Percentiles rank a stretch among this genome's conserved stretches.
Evolutionary conservation across 2,888 invertebrate genomes (phyloP).

Genomic region (Geophilus truncorum): DNA sequence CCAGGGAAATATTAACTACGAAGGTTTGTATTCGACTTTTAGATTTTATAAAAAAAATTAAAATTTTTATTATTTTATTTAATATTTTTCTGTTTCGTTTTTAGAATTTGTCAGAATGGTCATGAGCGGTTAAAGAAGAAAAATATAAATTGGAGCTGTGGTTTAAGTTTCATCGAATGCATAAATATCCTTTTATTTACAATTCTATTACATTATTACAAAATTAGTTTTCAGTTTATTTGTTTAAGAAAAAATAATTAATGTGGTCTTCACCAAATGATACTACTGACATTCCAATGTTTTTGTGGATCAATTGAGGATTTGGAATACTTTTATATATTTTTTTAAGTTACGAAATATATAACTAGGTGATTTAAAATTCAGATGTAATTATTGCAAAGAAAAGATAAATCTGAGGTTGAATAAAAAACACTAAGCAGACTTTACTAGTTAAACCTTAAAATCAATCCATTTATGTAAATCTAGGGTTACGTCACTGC

Average conservation of each 20-base stretch:
- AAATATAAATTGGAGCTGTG: neutral
- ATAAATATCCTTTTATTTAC: slow-evolving; percentile 10
- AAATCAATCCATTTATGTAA: too few relatives aligned
- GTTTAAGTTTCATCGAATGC: neutral
- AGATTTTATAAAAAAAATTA: neutral
- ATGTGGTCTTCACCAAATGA: neutral
- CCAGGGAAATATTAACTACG: slow-evolving; percentile 83
- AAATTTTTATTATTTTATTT: neutral
- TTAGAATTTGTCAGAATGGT: slow-evolving; percentile 86
- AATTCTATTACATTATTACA: neutral
- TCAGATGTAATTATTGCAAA: neutral
- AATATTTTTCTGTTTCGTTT: slow-evolving; percentile 33
- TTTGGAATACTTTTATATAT: slow-evolving; percentile 5
- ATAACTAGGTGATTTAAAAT: neutral
- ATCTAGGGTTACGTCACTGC: too few relatives aligned
- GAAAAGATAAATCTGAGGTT: too few relatives aligned
- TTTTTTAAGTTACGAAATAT: neutral
- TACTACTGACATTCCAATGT: neutral
- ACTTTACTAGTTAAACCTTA: too few relatives aligned
- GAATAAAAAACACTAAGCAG: too few relatives aligned
- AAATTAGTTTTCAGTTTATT: neutral
- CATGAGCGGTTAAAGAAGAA: slow-evolving; percentile 80
- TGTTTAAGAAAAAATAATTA: neutral
- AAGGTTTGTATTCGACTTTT: slow-evolving; percentile 62
- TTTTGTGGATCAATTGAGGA: neutral